phyloP scores from a whole-genome alignment of 2,888 invertebrate genomes.

The Ophion ventricosus region DNA sequence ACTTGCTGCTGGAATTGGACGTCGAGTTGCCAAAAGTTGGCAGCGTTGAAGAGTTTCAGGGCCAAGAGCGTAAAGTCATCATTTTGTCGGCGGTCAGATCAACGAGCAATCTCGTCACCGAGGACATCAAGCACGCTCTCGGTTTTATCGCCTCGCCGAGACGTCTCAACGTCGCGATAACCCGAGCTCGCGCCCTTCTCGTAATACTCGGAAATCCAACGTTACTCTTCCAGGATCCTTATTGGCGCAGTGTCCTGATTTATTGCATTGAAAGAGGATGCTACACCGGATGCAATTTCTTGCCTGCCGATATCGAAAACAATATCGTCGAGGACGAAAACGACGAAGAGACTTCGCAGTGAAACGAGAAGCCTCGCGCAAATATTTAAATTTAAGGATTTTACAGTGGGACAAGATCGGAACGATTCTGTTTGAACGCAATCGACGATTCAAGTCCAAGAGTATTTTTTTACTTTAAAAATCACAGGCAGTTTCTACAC shows the following conservation, averaged over 20 bases:
- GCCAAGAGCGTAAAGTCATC: constrained; percentile 90
- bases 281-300: constrained; percentile 89
- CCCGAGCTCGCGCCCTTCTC: constrained; percentile 91
- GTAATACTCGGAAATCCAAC: constrained; percentile 94
- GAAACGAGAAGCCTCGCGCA: not conserved
- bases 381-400: constrained; percentile 14
- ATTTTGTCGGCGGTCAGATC: constrained; percentile 90
- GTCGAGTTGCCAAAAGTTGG: constrained; percentile 88
- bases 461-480: not conserved
- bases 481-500: not conserved
- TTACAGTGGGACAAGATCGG: not conserved
- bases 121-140: constrained; percentile 85
- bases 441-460: not conserved
- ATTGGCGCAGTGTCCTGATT: constrained; percentile 88
- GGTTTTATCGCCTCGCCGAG: constrained; percentile 91
- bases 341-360: constrained; percentile 14
- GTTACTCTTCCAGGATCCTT: constrained; percentile 87
- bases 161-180: constrained; percentile 95
- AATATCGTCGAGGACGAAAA: constrained; percentile 33
- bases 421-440: not conserved
- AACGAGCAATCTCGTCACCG: constrained; percentile 79
- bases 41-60: constrained; percentile 94
- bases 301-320: constrained; percentile 55
- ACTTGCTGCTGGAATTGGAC: constrained; percentile 84
- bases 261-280: constrained; percentile 87